phyloP scores from a whole-genome alignment of 1,140 invertebrate genomes.

The Drosophila fuyamai region DNA sequence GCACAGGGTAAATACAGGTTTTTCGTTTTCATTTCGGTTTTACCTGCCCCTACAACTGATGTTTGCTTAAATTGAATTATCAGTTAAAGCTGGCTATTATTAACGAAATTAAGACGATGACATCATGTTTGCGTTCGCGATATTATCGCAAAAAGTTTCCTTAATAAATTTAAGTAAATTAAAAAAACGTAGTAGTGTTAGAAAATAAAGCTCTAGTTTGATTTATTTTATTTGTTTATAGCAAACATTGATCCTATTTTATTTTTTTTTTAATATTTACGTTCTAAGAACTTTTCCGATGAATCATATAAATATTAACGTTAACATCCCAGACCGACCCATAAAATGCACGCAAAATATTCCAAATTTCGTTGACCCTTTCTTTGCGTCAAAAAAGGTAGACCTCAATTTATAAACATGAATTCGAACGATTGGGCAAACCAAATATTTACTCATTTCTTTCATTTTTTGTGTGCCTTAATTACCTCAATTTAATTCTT shows the following conservation, averaged over 20 bases:
- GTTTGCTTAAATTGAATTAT: slow-evolving; percentile 80
- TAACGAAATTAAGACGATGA: slow-evolving; percentile 54
- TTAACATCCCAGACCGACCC: not conserved
- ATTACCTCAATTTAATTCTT: slow-evolving; percentile 67
- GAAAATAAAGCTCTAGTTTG: too few relatives aligned
- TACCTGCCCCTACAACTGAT: slow-evolving; percentile 29
- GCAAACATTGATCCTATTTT: not conserved
- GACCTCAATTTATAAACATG: slow-evolving; percentile 30
- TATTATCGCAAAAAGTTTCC: slow-evolving; percentile 21
- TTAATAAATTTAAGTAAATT: not conserved
- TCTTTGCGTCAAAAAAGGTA: slow-evolving; percentile 49
- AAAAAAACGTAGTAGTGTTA: too few relatives aligned
- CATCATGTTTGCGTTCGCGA: slow-evolving; percentile 51
- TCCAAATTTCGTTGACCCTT: slow-evolving; percentile 42
- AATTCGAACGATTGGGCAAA: slow-evolving; percentile 6
- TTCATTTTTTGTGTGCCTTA: slow-evolving; percentile 43
- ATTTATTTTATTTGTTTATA: not conserved
- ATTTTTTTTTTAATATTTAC: not conserved
- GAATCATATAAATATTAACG: not conserved
- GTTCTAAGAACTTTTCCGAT: not conserved
- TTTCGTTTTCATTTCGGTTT: slow-evolving; percentile 21
- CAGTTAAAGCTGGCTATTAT: slow-evolving; percentile 46
- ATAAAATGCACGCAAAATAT: not conserved
- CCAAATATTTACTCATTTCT: slow-evolving; percentile 60
- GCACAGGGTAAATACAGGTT: slow-evolving; percentile 22